Percentiles rank a stretch among this genome's conserved stretches.
These are phyloP conservation scores for Ceriagrion tenellum DNA, from an alignment of 2,888 invertebrate genomes.

Conservation along the genomic window DNA sequence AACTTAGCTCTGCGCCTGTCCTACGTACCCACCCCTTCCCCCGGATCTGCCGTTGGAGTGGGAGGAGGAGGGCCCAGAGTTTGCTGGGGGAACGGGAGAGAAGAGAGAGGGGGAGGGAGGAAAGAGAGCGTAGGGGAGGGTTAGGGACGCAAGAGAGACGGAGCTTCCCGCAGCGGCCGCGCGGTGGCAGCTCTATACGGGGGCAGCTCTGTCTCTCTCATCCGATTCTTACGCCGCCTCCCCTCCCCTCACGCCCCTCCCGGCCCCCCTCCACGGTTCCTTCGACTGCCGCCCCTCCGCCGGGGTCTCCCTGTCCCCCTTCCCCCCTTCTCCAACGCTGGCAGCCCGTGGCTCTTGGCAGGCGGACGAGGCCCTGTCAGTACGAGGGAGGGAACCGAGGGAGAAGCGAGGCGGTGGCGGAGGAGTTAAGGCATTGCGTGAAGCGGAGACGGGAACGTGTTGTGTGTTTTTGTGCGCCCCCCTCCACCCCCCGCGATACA, in stretches of 20 bases:
- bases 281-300: neutral
- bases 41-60: neutral
- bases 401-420: neutral
- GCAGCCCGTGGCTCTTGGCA: constrained; percentile 33
- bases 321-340: neutral
- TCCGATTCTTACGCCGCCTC: constrained; percentile 32
- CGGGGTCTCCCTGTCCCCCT: neutral
- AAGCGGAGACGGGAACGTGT: neutral
- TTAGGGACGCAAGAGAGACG: constrained; percentile 32
- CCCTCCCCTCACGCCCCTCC: neutral
- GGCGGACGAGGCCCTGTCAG: constrained; percentile 49
- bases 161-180: constrained; percentile 64
- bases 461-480: constrained; percentile 22
- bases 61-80: constrained; percentile 41
- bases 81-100: neutral
- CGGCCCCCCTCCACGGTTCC: neutral
- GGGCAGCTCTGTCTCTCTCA: constrained; percentile 31
- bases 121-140: neutral
- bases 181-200: constrained; percentile 62
- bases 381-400: constrained; percentile 66
- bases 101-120: neutral
- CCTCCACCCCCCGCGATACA: neutral
- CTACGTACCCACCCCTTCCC: neutral
- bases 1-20: constrained; percentile 67
- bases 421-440: neutral